phyloP scores from a whole-genome alignment of 2,888 invertebrate genomes.

The Erebia aethiops region DNA sequence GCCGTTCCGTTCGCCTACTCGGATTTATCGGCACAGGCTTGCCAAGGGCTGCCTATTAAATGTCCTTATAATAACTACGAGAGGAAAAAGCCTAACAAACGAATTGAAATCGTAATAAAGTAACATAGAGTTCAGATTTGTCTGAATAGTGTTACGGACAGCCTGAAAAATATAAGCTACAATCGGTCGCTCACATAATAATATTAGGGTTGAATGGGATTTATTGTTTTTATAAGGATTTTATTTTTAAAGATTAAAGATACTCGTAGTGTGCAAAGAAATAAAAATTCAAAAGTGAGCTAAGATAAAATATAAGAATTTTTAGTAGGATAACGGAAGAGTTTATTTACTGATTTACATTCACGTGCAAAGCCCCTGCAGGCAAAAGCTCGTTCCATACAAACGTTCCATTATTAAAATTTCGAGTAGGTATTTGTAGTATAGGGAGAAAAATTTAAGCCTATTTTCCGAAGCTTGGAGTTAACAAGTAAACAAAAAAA shows the following conservation, averaged over 20 bases:
- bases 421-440: no score
- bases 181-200: neutral
- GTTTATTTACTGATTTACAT: neutral
- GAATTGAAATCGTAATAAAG: neutral
- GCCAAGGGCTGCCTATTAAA: slow-evolving; percentile 23
- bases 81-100: neutral
- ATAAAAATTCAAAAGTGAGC: no score
- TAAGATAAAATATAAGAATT: no score
- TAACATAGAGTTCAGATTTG: neutral
- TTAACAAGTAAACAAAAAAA: no score
- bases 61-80: slow-evolving; percentile 17
- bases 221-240: no score
- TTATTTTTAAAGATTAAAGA: no score
- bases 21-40: slow-evolving; percentile 27
- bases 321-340: no score
- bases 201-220: neutral
- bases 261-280: no score
- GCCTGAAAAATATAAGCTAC: neutral
- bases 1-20: slow-evolving; percentile 25
- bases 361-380: neutral
- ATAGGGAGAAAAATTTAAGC: no score
- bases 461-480: no score
- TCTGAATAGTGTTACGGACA: neutral
- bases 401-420: neutral
- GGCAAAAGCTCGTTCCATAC: neutral